Evolutionary conservation across 2,888 invertebrate genomes (phyloP).

Genomic region (Cheilosia pagana): DNA sequence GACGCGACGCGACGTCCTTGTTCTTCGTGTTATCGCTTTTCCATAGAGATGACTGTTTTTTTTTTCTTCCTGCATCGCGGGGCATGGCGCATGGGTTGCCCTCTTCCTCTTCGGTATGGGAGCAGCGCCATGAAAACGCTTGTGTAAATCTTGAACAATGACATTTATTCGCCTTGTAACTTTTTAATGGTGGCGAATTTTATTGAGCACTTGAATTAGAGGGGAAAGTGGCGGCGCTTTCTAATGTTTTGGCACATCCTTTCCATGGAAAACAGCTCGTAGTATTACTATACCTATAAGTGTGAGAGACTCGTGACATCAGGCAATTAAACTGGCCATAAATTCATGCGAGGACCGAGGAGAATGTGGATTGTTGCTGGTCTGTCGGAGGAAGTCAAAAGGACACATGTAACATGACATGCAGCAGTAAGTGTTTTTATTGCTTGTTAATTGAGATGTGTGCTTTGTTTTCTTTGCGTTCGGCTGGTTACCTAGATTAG

Average conservation of each 20-base stretch:
- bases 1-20: background rate
- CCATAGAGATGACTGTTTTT: background rate
- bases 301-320: constrained; percentile 6
- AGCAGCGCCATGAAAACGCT: constrained; percentile 15
- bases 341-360: constrained; percentile 26
- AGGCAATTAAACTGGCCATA: constrained; percentile 43
- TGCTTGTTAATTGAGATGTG: constrained; percentile 20
- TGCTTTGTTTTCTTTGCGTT: background rate
- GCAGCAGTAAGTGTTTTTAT: constrained; percentile 13
- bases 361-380: constrained; percentile 3
- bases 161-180: constrained; percentile 49
- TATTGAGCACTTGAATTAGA: constrained; percentile 40
- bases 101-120: background rate
- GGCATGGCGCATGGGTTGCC: background rate
- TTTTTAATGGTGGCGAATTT: constrained; percentile 45
- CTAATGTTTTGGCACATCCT: constrained; percentile 15
- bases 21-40: constrained; percentile 5
- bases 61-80: background rate
- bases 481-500: constrained; percentile 1
- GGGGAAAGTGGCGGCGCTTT: constrained; percentile 24
- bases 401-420: background rate
- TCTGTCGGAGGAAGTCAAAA: constrained; percentile 3
- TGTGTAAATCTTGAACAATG: constrained; percentile 43
- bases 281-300: background rate
- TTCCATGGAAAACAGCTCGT: background rate